Conservation (phyloP, 1,140 invertebrate genomes). For the Bactericera cockerelli region DNA sequence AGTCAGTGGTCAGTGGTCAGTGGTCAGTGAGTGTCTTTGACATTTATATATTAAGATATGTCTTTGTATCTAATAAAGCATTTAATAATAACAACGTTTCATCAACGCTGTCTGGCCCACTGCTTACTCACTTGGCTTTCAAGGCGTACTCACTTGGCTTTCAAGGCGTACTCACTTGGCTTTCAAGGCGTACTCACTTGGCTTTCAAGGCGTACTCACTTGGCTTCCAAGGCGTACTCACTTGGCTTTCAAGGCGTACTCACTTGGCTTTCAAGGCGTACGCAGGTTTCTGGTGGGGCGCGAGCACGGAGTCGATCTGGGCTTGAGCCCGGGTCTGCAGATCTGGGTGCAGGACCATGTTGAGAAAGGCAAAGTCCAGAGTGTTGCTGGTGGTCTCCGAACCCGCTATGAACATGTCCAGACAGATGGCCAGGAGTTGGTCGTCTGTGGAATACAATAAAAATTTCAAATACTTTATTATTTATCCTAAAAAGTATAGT, state of each 20-base stretch:
- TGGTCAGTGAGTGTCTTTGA: no score
- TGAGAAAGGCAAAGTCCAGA: conserved; percentile 50
- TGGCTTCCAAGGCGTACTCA: no score
- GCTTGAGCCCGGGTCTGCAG: conserved; percentile 46
- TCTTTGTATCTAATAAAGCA: no score
- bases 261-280: conserved; percentile 31
- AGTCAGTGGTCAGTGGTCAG: no score
- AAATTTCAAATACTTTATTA: no score
- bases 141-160: neutral
- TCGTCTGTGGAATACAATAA: no score
- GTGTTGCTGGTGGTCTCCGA: conserved; percentile 53
- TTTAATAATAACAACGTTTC: no score
- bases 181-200: neutral
- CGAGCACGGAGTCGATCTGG: conserved; percentile 42
- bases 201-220: neutral
- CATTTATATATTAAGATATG: no score
- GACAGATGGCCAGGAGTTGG: conserved; percentile 47
- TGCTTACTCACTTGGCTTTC: no score
- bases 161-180: conserved; percentile 6
- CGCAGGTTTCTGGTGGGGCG: conserved; percentile 27
- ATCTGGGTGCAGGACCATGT: conserved; percentile 44
- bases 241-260: neutral
- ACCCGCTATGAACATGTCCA: conserved; percentile 56
- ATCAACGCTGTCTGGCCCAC: no score
- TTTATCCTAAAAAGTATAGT: no score